Base-by-base conservation (phyloP, 2,113 vertebrate species). In the Cebidichthys violaceus region DNA sequence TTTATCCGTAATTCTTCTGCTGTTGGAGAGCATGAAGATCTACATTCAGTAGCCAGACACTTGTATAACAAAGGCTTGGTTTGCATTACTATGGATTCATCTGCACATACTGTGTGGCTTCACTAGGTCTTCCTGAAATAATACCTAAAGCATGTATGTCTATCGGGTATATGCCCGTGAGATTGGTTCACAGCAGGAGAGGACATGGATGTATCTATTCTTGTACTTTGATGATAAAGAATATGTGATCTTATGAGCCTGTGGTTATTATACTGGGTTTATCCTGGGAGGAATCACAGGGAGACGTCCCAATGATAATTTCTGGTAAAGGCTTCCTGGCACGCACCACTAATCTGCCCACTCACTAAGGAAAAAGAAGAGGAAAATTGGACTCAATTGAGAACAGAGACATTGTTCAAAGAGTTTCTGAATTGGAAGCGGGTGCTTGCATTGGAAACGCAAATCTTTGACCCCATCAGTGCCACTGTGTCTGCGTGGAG, bases 261-360 rank as follows among this genome's bases (percentile, higher is more conserved):
- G 60, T 73, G 50, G 68, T 91, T 88, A 79, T 90, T 86, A 69
- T 75, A 59, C 35, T 18, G 24, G 33, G 67, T 89, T 90, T 92
- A 89, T 87, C 86, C 72, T 61, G 72, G 73, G 86, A 88, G 47
- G 69, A 92, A 90, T 86, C 24, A 0, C 66, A 71, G 52, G 33
- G 75, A 92, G 79, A 57, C 55, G 22, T 89, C 71, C 66, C 88
- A 73, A 22, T 86, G 82, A 90, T 86, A 55, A 69, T 88, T 90
- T 90, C 89, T 90, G 86, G 89, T 90, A 92, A 91, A 90, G 86
- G 85, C 85, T 88, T 89, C 85, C 81, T 92, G 92, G 92, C 92
- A 84, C 60, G 59, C 77, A 84, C 83, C 67, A 55, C 84, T 87
- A 84, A 91, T 89, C 90, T 91, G 81, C 88, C 88, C 85, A 86